Percentiles rank a stretch among this genome's conserved stretches.
phyloP scores from a whole-genome alignment of 2,113 vertebrate genomes.

The Sander vitreus region DNA sequence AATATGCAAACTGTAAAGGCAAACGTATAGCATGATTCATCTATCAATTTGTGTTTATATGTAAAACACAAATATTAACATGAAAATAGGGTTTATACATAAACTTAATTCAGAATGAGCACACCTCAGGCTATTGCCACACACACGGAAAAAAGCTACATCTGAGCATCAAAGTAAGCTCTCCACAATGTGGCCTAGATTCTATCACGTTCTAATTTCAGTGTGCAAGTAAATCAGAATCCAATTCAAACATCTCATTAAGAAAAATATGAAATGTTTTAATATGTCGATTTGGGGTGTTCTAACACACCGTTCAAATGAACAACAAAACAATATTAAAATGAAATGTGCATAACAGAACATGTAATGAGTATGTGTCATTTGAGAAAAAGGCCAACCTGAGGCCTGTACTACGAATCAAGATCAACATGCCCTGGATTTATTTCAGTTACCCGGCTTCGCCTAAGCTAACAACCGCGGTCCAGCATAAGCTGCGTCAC shows the following conservation, averaged over 20 bases:
- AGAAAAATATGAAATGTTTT: slow-evolving; percentile 32
- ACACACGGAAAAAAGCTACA: slow-evolving; percentile 20
- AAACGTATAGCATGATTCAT: slow-evolving; percentile 19
- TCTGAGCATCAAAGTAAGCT: slow-evolving; percentile 64
- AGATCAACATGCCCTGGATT: too few relatives aligned
- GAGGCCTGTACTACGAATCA: too few relatives aligned
- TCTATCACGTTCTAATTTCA: slow-evolving; percentile 54
- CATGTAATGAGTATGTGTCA: slow-evolving; percentile 15
- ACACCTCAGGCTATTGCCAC: slow-evolving; percentile 55
- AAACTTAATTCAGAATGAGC: slow-evolving; percentile 47
- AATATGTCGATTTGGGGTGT: slow-evolving; percentile 14
- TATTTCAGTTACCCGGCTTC: too few relatives aligned
- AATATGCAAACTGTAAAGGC: slow-evolving; percentile 15
- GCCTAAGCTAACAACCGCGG: too few relatives aligned
- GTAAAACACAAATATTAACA: slow-evolving; percentile 52
- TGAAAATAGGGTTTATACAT: slow-evolving; percentile 49
- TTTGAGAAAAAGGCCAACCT: slow-evolving; percentile 16
- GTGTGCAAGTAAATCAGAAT: slow-evolving; percentile 40
- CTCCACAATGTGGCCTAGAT: slow-evolving; percentile 69
- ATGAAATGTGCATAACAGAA: slow-evolving; percentile 9
- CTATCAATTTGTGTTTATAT: slow-evolving; percentile 29
- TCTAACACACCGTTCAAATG: not conserved
- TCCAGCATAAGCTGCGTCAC: too few relatives aligned
- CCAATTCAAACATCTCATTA: slow-evolving; percentile 53
- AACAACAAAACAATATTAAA: slow-evolving; percentile 29